These are phyloP conservation scores for Chauna torquata DNA, from an alignment of 2,113 vertebrate species.

Conservation along the genomic window DNA sequence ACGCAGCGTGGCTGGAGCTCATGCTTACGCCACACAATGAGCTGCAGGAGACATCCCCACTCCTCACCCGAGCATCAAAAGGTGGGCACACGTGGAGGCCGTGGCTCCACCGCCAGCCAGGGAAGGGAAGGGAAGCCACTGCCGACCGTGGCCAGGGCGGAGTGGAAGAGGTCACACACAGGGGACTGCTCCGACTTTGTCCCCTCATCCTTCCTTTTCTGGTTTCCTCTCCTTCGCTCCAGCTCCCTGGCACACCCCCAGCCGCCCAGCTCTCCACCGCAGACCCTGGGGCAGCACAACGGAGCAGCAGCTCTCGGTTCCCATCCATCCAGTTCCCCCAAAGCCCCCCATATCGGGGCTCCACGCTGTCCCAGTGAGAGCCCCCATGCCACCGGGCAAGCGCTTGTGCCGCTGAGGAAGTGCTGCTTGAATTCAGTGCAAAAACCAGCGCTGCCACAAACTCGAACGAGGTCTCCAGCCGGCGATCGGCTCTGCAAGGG, in stretches of 20 bases:
- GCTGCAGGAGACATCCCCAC: not conserved
- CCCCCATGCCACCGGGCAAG: rapidly evolving
- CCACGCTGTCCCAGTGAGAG: rapidly evolving
- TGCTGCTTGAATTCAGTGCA: not conserved
- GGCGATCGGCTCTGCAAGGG: not conserved
- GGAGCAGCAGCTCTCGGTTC: not conserved
- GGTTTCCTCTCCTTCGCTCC: not conserved
- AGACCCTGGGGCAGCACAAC: rapidly evolving
- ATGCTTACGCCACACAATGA: rapidly evolving
- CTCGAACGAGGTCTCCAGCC: not conserved
- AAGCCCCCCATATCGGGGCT: no score
- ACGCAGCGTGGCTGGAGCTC: not conserved
- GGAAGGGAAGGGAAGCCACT: not conserved
- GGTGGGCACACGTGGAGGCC: not conserved
- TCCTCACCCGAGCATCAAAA: not conserved
- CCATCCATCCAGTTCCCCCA: rapidly evolving
- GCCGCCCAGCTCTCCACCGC: not conserved
- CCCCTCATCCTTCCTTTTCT: not conserved
- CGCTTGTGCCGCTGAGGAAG: rapidly evolving
- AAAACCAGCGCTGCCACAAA: not conserved
- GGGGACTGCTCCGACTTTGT: not conserved
- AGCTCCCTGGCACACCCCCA: not conserved
- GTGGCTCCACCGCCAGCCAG: not conserved
- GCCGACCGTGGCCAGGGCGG: not conserved
- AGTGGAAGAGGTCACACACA: not conserved